Evolutionary conservation across 2,888 invertebrate species (phyloP).

Genomic region (Ashinkailepas kermadecensis): DNA sequence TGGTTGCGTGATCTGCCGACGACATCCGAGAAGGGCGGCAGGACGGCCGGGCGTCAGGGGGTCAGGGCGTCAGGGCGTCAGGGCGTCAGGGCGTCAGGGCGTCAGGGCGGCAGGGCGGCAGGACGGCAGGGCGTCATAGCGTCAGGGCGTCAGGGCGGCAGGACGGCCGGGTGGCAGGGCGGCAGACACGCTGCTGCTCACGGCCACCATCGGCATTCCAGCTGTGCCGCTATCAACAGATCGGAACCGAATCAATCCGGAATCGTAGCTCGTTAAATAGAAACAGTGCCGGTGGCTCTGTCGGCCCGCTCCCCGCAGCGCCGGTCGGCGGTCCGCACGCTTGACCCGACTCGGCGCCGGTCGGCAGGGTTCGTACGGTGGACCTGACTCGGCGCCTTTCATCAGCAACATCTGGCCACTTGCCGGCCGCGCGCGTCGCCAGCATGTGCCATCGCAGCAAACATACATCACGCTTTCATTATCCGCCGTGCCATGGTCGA

Average conservation of each 20-base stretch:
- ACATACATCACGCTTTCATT: slow-evolving; percentile 5
- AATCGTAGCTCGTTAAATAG: slow-evolving; percentile 12
- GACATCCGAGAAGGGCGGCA: too few relatives aligned
- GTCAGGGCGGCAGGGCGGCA: too few relatives aligned
- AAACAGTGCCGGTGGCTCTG: not conserved
- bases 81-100: too few relatives aligned
- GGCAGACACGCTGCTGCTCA: too few relatives aligned
- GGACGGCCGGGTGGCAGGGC: too few relatives aligned
- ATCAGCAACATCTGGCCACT: not conserved
- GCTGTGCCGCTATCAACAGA: slow-evolving; percentile 10
- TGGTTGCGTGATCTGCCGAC: too few relatives aligned
- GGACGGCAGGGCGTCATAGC: too few relatives aligned
- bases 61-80: too few relatives aligned
- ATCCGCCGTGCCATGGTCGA: not conserved
- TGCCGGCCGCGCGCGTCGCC: not conserved
- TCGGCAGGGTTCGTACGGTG: not conserved
- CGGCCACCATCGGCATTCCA: not conserved
- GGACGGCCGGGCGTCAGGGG: too few relatives aligned
- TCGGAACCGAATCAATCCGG: slow-evolving; percentile 11
- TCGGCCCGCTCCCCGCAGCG: not conserved
- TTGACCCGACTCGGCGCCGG: not conserved
- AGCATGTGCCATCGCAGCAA: not conserved
- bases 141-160: too few relatives aligned
- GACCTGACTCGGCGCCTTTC: not conserved
- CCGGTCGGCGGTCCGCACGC: not conserved